phyloP scores from a whole-genome alignment of 2,888 invertebrate genomes.

The Xanthia icteritia region DNA sequence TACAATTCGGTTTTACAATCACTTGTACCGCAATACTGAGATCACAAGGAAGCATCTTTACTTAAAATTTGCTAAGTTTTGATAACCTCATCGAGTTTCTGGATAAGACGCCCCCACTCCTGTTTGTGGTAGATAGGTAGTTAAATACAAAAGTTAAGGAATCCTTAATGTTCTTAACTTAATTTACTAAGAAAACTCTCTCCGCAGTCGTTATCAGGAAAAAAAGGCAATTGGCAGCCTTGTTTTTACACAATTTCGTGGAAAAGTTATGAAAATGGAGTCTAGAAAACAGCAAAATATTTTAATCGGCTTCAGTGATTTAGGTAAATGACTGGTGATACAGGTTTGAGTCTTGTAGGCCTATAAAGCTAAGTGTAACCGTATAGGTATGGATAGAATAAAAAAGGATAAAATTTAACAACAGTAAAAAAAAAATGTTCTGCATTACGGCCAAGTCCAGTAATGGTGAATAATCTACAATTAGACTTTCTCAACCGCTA shows the following conservation, averaged over 20 bases:
- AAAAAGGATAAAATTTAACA: too few species aligned
- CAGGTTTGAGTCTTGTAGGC: too few species aligned
- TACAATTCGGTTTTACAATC: conserved; percentile 26
- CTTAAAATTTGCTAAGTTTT: conserved; percentile 51
- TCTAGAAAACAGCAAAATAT: not conserved
- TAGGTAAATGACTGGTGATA: not conserved
- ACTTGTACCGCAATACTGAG: conserved; percentile 40
- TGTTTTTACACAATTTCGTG: not conserved
- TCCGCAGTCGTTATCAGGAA: conserved; percentile 9
- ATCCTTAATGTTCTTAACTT: conserved; percentile 39
- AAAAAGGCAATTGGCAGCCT: not conserved
- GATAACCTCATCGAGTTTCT: conserved; percentile 40
- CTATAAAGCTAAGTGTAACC: too few species aligned
- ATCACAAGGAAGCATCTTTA: conserved; percentile 35
- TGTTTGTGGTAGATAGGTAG: conserved; percentile 43
- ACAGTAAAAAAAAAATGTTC: too few species aligned
- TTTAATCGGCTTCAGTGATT: not conserved
- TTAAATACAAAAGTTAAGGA: conserved; percentile 46
- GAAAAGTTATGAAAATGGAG: conserved; percentile 11
- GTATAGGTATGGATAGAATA: too few species aligned
- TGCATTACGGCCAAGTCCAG: too few species aligned
- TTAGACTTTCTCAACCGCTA: too few species aligned
- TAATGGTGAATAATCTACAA: too few species aligned
- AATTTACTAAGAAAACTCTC: conserved; percentile 24
- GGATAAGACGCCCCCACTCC: conserved; percentile 26